phyloP scores from a whole-genome alignment of 1,140 invertebrate genomes.

The Drosophila prosaltans region DNA sequence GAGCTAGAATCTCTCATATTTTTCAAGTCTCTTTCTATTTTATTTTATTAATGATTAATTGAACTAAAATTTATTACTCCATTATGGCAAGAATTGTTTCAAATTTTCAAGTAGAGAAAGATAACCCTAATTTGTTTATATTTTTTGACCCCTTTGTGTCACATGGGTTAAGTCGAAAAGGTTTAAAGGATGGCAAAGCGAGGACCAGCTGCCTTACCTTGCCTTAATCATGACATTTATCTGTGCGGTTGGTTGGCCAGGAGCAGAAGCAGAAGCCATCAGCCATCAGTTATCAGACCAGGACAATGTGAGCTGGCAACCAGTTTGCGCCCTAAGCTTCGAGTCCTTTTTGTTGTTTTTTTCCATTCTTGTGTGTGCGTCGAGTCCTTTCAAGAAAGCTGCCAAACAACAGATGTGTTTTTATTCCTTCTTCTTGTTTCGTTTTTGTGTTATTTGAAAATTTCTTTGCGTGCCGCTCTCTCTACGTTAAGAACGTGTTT shows the following conservation, averaged over 20 bases:
- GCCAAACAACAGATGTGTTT: conserved; percentile 73
- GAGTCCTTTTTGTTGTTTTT: conserved; percentile 57
- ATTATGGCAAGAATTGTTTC: background rate
- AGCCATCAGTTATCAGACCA: conserved; percentile 47
- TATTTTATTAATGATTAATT: background rate
- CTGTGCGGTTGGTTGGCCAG: conserved; percentile 22
- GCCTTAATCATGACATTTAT: conserved; percentile 6
- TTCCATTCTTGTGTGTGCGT: background rate
- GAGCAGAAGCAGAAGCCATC: conserved; percentile 38
- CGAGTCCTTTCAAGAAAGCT: conserved; percentile 66
- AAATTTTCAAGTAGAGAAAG: background rate
- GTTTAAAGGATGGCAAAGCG: background rate
- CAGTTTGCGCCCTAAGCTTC: conserved; percentile 78
- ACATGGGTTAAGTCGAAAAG: background rate
- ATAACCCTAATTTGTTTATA: background rate
- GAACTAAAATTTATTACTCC: background rate
- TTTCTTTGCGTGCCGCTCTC: conserved; percentile 12
- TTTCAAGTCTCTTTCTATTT: too few relatives aligned
- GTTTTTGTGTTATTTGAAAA: conserved; percentile 9
- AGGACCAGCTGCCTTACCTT: conserved; percentile 29
- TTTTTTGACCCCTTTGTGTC: conserved; percentile 9
- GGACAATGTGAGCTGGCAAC: conserved; percentile 58
- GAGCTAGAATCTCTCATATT: too few relatives aligned
- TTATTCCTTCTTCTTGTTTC: conserved; percentile 33
- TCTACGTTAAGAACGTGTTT: conserved; percentile 61